phyloP scores from a whole-genome alignment of 2,113 vertebrate genomes.

The Sylvicapra grimmia region DNA sequence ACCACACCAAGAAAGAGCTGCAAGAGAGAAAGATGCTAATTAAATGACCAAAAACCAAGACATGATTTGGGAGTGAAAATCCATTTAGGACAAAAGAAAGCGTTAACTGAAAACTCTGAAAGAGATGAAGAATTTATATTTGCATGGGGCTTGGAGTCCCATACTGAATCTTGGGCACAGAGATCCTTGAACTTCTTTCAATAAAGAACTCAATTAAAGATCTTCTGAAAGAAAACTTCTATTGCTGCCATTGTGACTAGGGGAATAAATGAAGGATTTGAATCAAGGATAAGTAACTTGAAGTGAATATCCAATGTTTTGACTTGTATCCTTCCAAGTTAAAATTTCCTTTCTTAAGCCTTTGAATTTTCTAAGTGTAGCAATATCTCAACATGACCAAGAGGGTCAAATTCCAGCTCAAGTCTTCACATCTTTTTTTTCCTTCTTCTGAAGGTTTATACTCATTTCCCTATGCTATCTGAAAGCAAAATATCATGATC shows the following conservation, averaged over 20 bases:
- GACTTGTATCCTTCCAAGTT: conserved; percentile 37
- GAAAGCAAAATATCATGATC: conserved; percentile 61
- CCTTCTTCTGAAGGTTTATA: conserved; percentile 36
- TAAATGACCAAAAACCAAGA: not conserved
- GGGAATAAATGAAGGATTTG: not conserved
- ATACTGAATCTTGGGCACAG: not conserved
- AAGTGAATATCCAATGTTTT: not conserved
- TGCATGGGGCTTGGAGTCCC: not conserved
- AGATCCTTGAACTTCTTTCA: not conserved
- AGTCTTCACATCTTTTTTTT: not conserved
- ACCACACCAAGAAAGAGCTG: not conserved
- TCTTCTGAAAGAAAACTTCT: conserved; percentile 25
- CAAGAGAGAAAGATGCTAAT: not conserved
- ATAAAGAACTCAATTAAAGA: not conserved
- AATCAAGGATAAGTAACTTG: not conserved
- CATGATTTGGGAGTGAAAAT: not conserved
- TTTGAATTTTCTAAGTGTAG: conserved; percentile 57
- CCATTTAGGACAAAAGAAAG: not conserved
- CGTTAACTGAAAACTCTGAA: conserved; percentile 13
- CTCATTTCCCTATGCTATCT: conserved; percentile 49
- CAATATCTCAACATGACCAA: conserved; percentile 10
- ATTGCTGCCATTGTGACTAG: not conserved
- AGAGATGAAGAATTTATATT: conserved; percentile 22
- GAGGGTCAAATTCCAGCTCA: conserved; percentile 45
- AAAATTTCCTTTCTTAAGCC: conserved; percentile 32